Percentiles rank a stretch among this genome's conserved stretches.
Evolutionary conservation across 2,113 vertebrate species (phyloP).

Genomic region (Hucho hucho): DNA sequence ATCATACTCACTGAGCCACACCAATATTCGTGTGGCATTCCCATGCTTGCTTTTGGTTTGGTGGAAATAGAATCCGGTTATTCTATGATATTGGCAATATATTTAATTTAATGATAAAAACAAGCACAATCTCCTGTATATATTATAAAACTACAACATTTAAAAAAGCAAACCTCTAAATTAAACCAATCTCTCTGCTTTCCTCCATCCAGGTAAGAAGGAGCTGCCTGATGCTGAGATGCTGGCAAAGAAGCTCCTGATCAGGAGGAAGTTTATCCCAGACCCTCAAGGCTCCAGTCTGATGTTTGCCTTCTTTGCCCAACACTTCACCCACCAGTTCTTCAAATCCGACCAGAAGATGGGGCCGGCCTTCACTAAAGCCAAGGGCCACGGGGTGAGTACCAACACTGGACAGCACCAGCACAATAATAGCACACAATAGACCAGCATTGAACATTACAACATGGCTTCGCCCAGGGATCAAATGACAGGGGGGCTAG

Average conservation of each 20-base stretch:
- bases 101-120: background rate
- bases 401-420: background rate
- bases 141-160: background rate
- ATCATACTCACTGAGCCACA: too few species aligned
- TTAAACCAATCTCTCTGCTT: background rate
- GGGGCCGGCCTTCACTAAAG: slow-evolving; percentile 88
- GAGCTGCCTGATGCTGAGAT: slow-evolving; percentile 84
- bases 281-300: slow-evolving; percentile 92
- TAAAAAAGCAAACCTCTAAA: background rate
- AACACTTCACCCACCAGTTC: slow-evolving; percentile 97
- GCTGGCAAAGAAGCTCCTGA: slow-evolving; percentile 86
- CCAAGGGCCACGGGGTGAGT: slow-evolving; percentile 87
- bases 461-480: too few species aligned
- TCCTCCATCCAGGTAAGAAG: slow-evolving; percentile 81
- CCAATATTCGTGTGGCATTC: too few species aligned
- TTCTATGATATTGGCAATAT: background rate
- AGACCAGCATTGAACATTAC: too few species aligned
- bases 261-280: slow-evolving; percentile 87
- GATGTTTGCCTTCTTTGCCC: slow-evolving; percentile 98
- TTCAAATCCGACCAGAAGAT: slow-evolving; percentile 90
- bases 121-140: background rate
- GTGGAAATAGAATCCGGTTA: background rate
- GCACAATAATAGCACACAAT: background rate
- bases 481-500: too few species aligned
- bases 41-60: too few species aligned